Percentiles rank a stretch among this genome's conserved stretches.
These are phyloP conservation scores for Ceyx erithaca DNA, from an alignment of 2,797 vertebrate species.

Conservation along the genomic window DNA sequence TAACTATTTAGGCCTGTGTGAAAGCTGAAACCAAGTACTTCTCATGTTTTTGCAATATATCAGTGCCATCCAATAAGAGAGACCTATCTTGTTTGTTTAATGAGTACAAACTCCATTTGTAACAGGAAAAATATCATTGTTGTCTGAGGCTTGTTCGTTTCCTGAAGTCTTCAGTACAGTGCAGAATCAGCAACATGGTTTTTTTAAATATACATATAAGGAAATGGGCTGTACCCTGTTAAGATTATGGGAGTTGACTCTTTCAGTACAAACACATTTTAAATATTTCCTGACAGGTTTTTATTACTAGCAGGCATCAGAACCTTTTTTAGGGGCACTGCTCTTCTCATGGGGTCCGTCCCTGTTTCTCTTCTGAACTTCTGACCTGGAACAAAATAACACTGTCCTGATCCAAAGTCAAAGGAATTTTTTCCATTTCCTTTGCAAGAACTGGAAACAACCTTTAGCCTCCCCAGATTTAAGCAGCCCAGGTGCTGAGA, in stretches of 20 bases:
- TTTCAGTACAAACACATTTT: neutral
- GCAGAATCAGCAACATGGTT: conserved; percentile 37
- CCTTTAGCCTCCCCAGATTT: neutral
- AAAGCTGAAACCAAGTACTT: neutral
- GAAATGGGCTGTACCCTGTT: conserved; percentile 22
- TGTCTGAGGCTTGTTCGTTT: neutral
- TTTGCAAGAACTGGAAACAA: neutral
- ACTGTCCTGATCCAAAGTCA: neutral
- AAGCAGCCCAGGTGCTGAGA: neutral
- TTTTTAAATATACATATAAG: conserved; percentile 21
- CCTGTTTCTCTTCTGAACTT: neutral
- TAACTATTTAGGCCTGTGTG: neutral
- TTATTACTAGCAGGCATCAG: neutral
- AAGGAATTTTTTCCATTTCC: neutral
- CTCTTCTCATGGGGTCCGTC: neutral
- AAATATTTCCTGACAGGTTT: conserved; percentile 29
- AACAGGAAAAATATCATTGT: conserved; percentile 38
- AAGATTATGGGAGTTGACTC: neutral
- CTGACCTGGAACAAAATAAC: neutral
- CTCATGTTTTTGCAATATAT: neutral
- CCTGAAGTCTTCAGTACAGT: conserved; percentile 34
- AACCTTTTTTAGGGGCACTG: neutral
- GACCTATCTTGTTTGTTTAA: neutral
- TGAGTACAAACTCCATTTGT: neutral
- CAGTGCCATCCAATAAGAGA: neutral